A percentile compares a stretch with the other conserved stretches of the same genome.
These are phyloP conservation scores for Nycticryphes semicollaris DNA, from an alignment of 2,113 vertebrate species.

Conservation along the genomic window DNA sequence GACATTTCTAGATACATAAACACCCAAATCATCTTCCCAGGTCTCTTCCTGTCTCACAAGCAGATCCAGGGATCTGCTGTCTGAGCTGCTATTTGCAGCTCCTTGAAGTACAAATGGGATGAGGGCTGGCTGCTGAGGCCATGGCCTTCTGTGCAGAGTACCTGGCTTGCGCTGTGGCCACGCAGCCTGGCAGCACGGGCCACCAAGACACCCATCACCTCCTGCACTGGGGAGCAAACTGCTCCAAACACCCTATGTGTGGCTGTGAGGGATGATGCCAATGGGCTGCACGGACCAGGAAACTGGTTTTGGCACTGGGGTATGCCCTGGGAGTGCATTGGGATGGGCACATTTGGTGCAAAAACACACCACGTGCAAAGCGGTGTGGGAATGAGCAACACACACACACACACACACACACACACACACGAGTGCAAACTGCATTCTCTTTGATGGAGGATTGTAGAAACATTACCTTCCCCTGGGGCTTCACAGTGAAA, in stretches of 20 bases:
- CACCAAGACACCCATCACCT: not conserved
- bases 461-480: conserved; percentile 33
- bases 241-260: accelerated
- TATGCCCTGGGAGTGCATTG: not conserved
- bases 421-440: not conserved
- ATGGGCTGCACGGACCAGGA: accelerated
- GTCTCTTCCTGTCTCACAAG: conserved; percentile 32
- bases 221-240: not conserved
- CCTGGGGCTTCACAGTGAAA: not conserved
- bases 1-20: conserved; percentile 17
- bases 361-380: not conserved
- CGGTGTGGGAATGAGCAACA: not conserved
- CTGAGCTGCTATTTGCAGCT: not conserved
- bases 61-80: not conserved
- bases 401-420: not conserved
- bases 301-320: not conserved
- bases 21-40: not conserved
- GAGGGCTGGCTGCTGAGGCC: not conserved
- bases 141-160: not conserved
- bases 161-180: not conserved
- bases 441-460: not conserved
- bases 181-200: not conserved
- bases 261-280: not conserved
- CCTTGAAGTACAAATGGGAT: not conserved
- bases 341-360: accelerated